These are phyloP conservation scores for Pteria penguin DNA, from an alignment of 2,888 invertebrate genomes.

Conservation along the genomic window DNA sequence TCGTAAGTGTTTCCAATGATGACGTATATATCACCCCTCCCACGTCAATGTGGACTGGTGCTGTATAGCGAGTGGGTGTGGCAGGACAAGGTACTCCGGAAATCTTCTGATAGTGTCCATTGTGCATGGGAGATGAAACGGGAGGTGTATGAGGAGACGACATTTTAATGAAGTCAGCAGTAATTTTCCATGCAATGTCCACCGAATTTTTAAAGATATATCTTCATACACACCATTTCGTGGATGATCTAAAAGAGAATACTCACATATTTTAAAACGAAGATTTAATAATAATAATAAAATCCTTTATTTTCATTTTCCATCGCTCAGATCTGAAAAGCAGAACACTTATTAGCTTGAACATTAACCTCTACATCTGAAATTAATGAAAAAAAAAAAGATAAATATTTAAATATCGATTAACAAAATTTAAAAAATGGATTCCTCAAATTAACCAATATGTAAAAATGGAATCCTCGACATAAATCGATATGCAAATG, in stretches of 20 bases:
- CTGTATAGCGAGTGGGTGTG: constrained; percentile 93
- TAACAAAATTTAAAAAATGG: not conserved
- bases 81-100: constrained; percentile 96
- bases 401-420: not conserved
- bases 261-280: too few species aligned
- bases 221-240: too few species aligned
- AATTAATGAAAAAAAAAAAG: not conserved
- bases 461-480: too few species aligned
- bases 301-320: too few species aligned
- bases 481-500: too few species aligned
- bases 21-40: constrained; percentile 98
- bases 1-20: constrained; percentile 95
- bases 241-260: too few species aligned
- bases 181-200: too few species aligned
- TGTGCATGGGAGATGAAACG: constrained; percentile 60
- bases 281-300: too few species aligned
- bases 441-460: too few species aligned
- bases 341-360: not conserved
- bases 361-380: not conserved
- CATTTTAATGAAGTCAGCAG: constrained; percentile 16
- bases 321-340: not conserved
- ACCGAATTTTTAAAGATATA: too few species aligned
- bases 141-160: constrained; percentile 38
- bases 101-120: constrained; percentile 86
- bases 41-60: constrained; percentile 98